Percentiles rank a stretch among this genome's conserved stretches.
Conservation (phyloP, 2,113 vertebrate species). For the Melospiza melodia region DNA sequence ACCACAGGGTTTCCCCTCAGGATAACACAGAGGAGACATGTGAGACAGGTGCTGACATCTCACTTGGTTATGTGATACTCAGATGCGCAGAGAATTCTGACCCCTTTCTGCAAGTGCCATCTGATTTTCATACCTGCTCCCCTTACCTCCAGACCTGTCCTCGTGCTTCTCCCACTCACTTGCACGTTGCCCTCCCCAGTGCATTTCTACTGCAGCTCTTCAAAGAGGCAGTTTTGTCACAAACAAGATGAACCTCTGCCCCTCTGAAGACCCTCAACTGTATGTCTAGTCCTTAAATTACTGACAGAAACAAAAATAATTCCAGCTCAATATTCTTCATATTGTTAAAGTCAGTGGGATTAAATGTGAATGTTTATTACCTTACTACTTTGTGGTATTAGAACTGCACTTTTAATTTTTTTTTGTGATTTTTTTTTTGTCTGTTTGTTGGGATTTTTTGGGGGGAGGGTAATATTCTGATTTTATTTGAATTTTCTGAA, state of each 20-base stretch:
- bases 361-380: neutral
- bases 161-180: neutral
- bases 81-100: neutral
- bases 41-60: neutral
- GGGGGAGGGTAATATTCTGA: fast-evolving
- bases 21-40: neutral
- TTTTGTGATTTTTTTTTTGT: fast-evolving
- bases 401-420: neutral
- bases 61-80: neutral
- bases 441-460: neutral
- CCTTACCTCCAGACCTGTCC: neutral
- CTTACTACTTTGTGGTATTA: neutral
- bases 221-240: neutral
- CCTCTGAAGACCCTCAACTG: neutral
- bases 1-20: neutral
- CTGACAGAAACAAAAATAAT: neutral
- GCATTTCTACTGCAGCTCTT: neutral
- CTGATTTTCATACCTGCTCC: neutral
- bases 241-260: neutral
- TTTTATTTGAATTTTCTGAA: neutral
- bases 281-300: neutral
- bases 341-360: neutral
- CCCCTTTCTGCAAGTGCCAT: neutral
- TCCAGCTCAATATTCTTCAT: neutral
- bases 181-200: neutral